Conservation (phyloP, 2,888 invertebrate species). For the Physocephala rufipes region DNA sequence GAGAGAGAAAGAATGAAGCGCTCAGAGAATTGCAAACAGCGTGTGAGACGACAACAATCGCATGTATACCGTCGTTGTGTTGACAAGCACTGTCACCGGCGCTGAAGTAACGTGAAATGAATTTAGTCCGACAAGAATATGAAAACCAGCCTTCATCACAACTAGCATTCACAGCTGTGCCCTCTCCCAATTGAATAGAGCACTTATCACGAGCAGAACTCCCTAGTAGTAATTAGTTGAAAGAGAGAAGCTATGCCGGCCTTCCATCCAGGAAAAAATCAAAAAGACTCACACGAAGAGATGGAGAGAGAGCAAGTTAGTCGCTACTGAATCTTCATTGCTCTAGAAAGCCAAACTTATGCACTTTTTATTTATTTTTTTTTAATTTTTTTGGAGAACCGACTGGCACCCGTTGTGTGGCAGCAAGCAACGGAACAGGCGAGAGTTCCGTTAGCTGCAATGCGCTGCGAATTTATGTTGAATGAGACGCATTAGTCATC, state of each 20-base stretch:
- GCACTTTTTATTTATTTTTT: too few species aligned
- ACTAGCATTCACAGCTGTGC: conserved; percentile 24
- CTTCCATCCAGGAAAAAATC: background rate
- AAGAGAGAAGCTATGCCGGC: background rate
- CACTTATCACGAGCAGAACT: background rate
- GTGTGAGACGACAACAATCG: background rate
- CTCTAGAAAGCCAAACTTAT: conserved; percentile 22
- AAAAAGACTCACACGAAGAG: background rate
- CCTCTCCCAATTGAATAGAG: conserved; percentile 21
- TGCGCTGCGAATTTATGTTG: conserved; percentile 17
- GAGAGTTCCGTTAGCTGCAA: conserved; percentile 35
- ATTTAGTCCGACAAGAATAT: background rate
- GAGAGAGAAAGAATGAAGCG: conserved; percentile 45
- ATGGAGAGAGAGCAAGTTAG: too few species aligned
- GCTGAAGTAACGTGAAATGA: conserved; percentile 18
- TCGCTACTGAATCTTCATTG: background rate
- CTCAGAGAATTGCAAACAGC: conserved; percentile 17
- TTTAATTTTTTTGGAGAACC: conserved; percentile 24
- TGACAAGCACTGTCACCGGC: conserved; percentile 9
- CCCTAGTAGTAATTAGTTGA: background rate
- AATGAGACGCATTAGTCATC: conserved; percentile 34
- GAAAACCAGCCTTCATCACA: background rate
- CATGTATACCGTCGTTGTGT: background rate
- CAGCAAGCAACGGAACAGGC: conserved; percentile 16
- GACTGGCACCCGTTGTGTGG: background rate